phyloP scores from a whole-genome alignment of 2,113 vertebrate genomes.

The Columbina picui region DNA sequence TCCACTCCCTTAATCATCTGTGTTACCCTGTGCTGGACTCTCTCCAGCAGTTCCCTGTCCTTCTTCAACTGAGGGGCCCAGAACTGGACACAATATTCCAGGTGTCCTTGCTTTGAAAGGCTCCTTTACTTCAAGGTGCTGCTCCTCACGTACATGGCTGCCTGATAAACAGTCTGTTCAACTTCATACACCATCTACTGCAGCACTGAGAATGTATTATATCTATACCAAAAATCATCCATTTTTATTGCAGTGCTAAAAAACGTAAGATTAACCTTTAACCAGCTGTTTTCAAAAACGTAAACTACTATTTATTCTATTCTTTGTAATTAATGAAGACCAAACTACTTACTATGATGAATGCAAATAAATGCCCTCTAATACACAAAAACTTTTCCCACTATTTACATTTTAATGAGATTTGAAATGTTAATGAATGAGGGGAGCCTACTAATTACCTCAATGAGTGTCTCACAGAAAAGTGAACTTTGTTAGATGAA shows the following conservation, averaged over 20 bases:
- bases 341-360: slow-evolving; percentile 42
- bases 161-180: neutral
- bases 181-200: neutral
- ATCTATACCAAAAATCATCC: neutral
- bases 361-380: slow-evolving; percentile 49
- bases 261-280: slow-evolving; percentile 10
- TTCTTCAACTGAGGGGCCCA: too few relatives aligned
- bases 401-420: slow-evolving; percentile 74
- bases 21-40: too few relatives aligned
- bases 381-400: slow-evolving; percentile 27
- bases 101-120: neutral
- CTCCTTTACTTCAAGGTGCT: neutral
- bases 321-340: slow-evolving; percentile 60
- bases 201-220: neutral
- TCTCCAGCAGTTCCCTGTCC: too few relatives aligned
- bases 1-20: too few relatives aligned
- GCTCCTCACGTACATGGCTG: accelerated
- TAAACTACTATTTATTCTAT: slow-evolving; percentile 37
- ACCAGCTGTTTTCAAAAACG: slow-evolving; percentile 47
- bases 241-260: neutral
- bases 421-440: slow-evolving; percentile 74
- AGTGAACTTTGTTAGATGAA: slow-evolving; percentile 65
- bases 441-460: slow-evolving; percentile 62
- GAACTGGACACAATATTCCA: too few relatives aligned
- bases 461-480: slow-evolving; percentile 36